Evolutionary conservation across 2,888 invertebrate species (phyloP).

Genomic region (Patella depressa): DNA sequence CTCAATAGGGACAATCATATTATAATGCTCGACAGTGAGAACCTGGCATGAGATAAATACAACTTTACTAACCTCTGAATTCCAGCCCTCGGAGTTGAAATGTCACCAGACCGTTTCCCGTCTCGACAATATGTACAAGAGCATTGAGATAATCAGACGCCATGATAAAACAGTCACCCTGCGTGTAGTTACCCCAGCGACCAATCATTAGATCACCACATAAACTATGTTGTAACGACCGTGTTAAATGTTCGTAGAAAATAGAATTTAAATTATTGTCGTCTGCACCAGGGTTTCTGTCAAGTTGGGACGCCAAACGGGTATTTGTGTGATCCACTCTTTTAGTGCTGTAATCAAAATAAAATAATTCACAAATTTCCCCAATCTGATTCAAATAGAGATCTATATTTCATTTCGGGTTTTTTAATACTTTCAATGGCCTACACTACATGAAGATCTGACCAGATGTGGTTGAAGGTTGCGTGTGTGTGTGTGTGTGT

Average conservation of each 20-base stretch:
- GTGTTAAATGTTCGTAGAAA: constrained; percentile 98
- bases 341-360: constrained; percentile 78
- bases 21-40: too few species aligned
- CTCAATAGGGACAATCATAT: too few species aligned
- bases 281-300: constrained; percentile 90
- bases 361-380: neutral
- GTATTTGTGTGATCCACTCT: constrained; percentile 98
- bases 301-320: constrained; percentile 92
- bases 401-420: too few species aligned
- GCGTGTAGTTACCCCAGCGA: constrained; percentile 95
- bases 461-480: too few species aligned
- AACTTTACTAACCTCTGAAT: constrained; percentile 79
- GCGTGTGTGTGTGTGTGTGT: too few species aligned
- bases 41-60: too few species aligned
- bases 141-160: constrained; percentile 99
- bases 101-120: constrained; percentile 97
- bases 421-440: too few species aligned
- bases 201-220: constrained; percentile 75
- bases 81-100: constrained; percentile 97
- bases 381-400: too few species aligned
- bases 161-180: constrained; percentile 97
- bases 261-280: constrained; percentile 99
- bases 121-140: constrained; percentile 95
- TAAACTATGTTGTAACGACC: constrained; percentile 94
- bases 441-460: too few species aligned